Percentiles rank a stretch among this genome's conserved stretches.
Evolutionary conservation across 2,888 invertebrate species (phyloP).

Genomic region (Folsomia manolachei): DNA sequence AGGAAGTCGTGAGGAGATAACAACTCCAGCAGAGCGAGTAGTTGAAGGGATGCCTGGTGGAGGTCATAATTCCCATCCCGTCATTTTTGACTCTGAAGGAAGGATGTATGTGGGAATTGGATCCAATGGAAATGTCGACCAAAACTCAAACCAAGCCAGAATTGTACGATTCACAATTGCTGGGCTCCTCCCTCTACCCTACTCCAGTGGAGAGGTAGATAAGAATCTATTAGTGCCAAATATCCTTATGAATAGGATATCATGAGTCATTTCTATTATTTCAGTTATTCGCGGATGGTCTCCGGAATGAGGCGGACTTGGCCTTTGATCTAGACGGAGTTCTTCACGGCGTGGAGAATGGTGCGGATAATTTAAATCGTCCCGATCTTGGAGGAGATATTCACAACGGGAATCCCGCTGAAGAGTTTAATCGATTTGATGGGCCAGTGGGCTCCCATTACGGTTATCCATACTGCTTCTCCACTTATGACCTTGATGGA

Average conservation of each 20-base stretch:
- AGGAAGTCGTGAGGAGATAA: constrained; percentile 28
- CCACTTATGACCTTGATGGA: constrained; percentile 28
- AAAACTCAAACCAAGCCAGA: constrained; percentile 26
- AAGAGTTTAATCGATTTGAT: constrained; percentile 41
- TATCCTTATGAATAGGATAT: background rate
- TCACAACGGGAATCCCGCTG: constrained; percentile 42
- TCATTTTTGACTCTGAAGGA: constrained; percentile 27
- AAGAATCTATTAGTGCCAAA: background rate
- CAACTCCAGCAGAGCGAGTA: constrained; percentile 25
- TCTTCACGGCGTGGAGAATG: constrained; percentile 39
- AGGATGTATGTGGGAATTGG: constrained; percentile 37
- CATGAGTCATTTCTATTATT: background rate
- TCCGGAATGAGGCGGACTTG: constrained; percentile 38
- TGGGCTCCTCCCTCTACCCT: constrained; percentile 17
- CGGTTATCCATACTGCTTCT: constrained; percentile 48
- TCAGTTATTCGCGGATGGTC: constrained; percentile 37
- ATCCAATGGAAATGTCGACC: constrained; percentile 30
- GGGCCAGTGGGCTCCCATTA: constrained; percentile 33
- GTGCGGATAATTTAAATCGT: constrained; percentile 34
- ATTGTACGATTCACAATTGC: constrained; percentile 35
- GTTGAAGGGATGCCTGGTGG: constrained; percentile 30
- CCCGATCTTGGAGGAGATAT: constrained; percentile 44
- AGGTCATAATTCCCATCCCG: constrained; percentile 32
- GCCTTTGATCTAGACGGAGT: constrained; percentile 29
- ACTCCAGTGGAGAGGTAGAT: constrained; percentile 28